Conservation (phyloP, 64 coral and sea anemone genomes). For the Montipora capricornis region DNA sequence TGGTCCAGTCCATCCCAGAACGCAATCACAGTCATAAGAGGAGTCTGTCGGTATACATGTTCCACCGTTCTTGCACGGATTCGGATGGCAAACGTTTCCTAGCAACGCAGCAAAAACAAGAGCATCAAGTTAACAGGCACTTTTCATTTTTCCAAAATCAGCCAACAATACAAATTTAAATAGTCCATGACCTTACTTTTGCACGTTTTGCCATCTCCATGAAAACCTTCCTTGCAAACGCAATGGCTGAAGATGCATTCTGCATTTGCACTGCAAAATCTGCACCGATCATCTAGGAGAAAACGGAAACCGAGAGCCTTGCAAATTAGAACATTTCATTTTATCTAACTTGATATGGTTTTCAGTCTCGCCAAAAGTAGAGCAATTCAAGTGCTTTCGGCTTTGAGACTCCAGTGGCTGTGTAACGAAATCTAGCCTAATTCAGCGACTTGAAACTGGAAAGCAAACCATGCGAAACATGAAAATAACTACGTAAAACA, state of each 20-base stretch:
- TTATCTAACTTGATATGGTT: too few species aligned
- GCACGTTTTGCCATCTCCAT: slow-evolving; percentile 95
- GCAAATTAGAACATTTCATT: not conserved
- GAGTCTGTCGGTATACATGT: slow-evolving; percentile 83
- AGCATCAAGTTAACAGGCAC: not conserved
- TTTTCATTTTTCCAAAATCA: not conserved
- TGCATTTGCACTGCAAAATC: slow-evolving; percentile 78
- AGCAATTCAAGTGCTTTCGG: too few species aligned
- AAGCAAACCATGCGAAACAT: too few species aligned
- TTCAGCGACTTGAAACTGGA: too few species aligned
- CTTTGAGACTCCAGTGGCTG: too few species aligned
- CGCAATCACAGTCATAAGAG: slow-evolving; percentile 91
- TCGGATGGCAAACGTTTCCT: slow-evolving; percentile 99
- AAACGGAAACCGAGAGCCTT: not conserved
- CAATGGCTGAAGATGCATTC: slow-evolving; percentile 89
- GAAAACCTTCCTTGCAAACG: slow-evolving; percentile 88
- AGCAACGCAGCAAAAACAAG: not conserved
- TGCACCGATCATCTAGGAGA: slow-evolving; percentile 82
- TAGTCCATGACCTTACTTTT: slow-evolving; percentile 53
- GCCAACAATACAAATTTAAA: not conserved
- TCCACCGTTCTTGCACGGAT: slow-evolving; percentile 93
- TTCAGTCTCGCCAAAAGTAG: too few species aligned
- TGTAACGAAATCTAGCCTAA: too few species aligned
- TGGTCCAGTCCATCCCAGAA: slow-evolving; percentile 91
- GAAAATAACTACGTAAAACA: too few species aligned